Evolutionary conservation across 2,797 vertebrate species (phyloP), one percentile per base, ranked within the genome.

Genomic region (Sebastes umbrosus): DNA sequence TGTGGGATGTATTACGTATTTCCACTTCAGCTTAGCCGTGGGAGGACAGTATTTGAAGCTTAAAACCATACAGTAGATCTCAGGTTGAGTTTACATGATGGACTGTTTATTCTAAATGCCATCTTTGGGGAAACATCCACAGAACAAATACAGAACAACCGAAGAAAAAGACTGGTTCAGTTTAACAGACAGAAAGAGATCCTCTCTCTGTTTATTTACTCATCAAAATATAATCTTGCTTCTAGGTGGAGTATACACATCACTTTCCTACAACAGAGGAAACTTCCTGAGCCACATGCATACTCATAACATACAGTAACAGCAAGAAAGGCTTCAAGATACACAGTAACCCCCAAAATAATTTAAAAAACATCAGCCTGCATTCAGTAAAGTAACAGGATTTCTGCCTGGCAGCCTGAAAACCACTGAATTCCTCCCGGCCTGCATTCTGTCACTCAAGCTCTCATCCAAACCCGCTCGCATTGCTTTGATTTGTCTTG

Each of bases 381-480:
- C 22, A 63, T 68, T 79, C 57, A 84, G 72, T 39, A 72, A 39
- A 79, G 73, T 7, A 80, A 78, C 70, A 76, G 72, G 79, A 79
- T 83, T 88, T 84, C 57, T 80, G 54, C 55, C 73, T 34, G 50
- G 60, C 62, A 34, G 84, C 50, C 66, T 20, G 5, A 74, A 88
- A 92, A 88, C 91, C 92, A 88, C 87, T 27, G 80, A 76, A 88
- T 92, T 90, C 85, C 83, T 85, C 74, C 34, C 5, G 8, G 86
- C 80, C 75, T 85, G 69, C 67, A 66, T 72, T 69, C 82, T 84
- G 90, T 85, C 89, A 81, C 63, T 91, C 84, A 80, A 34, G 59
- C 50, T 82, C n/a, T 80, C 76, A 63, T 85, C 72, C 84, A 86
- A 74, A 83, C 75, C 73, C 13, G 20, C 74, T 85, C 36, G 5